These are phyloP conservation scores for Drosophila burlai DNA, from an alignment of 1,140 invertebrate species.

Conservation along the genomic window DNA sequence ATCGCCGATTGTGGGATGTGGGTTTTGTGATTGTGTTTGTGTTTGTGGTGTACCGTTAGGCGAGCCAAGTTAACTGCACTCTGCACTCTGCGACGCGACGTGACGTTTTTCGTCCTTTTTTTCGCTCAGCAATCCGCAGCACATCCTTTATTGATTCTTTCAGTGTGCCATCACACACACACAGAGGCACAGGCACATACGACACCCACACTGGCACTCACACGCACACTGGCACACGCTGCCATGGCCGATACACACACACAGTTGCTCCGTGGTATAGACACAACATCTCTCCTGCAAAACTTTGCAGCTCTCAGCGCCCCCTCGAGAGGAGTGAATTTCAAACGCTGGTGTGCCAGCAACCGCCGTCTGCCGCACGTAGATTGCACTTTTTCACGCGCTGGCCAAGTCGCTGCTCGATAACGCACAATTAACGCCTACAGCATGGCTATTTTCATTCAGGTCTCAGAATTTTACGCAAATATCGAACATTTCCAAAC, in stretches of 20 bases:
- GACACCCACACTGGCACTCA: constrained; percentile 40
- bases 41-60: constrained; percentile 2
- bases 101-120: constrained; percentile 43
- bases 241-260: constrained; percentile 47
- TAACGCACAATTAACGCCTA: constrained; percentile 27
- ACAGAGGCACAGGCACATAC: constrained; percentile 41
- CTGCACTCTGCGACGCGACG: constrained; percentile 16
- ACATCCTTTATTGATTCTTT: constrained; percentile 83
- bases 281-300: constrained; percentile 41
- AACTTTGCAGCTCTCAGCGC: constrained; percentile 40
- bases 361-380: constrained; percentile 2
- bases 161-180: constrained; percentile 65
- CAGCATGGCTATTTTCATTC: constrained; percentile 45
- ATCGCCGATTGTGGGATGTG: background rate
- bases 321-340: background rate
- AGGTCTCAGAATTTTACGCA: constrained; percentile 52
- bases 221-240: constrained; percentile 44
- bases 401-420: constrained; percentile 22
- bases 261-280: constrained; percentile 31
- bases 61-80: constrained; percentile 24
- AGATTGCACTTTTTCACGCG: constrained; percentile 48
- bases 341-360: constrained; percentile 6
- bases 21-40: background rate
- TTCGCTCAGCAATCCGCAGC: constrained; percentile 65
- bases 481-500: constrained; percentile 80